These are phyloP conservation scores for Ypsolopha scabrella DNA, from an alignment of 2,888 invertebrate genomes.

Conservation along the genomic window DNA sequence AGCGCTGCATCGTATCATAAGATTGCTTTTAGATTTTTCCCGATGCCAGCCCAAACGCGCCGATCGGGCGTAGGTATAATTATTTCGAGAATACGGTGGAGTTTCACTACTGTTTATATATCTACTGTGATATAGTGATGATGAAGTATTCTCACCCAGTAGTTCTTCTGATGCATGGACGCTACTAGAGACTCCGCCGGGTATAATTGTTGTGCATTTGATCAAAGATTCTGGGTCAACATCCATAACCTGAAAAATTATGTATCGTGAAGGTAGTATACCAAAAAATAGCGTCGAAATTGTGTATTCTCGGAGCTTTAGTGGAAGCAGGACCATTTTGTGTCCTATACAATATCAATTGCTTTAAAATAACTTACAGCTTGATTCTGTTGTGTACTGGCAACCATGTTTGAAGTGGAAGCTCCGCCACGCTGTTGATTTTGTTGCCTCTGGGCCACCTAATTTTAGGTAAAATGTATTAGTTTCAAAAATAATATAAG, in stretches of 20 bases:
- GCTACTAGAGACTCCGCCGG: conserved; percentile 54
- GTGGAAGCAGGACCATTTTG: no score
- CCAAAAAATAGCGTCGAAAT: not conserved
- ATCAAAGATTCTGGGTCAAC: conserved; percentile 61
- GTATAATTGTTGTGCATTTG: conserved; percentile 60
- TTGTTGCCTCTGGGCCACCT: conserved; percentile 65
- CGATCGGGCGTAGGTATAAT: no score
- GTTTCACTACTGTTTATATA: no score
- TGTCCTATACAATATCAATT: no score
- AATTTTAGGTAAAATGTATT: conserved; percentile 7
- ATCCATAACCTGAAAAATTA: conserved; percentile 38
- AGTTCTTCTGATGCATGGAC: conserved; percentile 15
- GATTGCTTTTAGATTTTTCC: no score
- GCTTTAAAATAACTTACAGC: conserved; percentile 34
- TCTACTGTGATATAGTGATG: no score
- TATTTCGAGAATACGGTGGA: no score
- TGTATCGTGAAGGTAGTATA: no score
- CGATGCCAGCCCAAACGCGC: no score
- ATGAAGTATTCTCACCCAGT: no score
- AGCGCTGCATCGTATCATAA: no score
- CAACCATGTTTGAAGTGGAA: conserved; percentile 24
- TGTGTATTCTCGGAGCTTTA: not conserved
- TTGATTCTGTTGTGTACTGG: conserved; percentile 32
- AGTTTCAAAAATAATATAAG: not conserved
- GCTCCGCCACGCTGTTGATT: conserved; percentile 48